phyloP scores from a whole-genome alignment of 2,113 vertebrate genomes.

The Macroglossus sobrinus region DNA sequence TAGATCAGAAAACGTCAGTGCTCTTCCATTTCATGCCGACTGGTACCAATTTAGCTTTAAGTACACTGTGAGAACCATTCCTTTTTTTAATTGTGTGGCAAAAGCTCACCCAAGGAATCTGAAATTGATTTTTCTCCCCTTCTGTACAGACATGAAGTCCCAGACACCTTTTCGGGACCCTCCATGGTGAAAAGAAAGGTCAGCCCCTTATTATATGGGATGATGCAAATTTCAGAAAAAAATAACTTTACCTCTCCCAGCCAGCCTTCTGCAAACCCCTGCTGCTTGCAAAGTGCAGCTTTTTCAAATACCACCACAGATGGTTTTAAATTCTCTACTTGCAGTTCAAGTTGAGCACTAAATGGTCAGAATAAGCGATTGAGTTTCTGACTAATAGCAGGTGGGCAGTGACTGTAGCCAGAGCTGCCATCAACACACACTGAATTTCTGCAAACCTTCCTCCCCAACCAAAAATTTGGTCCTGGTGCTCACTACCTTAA shows the following conservation, averaged over 20 bases:
- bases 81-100: slow-evolving; percentile 73
- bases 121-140: slow-evolving; percentile 76
- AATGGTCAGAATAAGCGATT: neutral
- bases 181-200: slow-evolving; percentile 15
- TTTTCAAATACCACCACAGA: neutral
- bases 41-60: slow-evolving; percentile 72
- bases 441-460: neutral
- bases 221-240: slow-evolving; percentile 17
- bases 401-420: neutral
- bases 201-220: slow-evolving; percentile 23
- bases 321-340: neutral
- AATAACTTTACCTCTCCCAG: neutral
- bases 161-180: slow-evolving; percentile 27
- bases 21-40: slow-evolving; percentile 64
- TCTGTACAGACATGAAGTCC: slow-evolving; percentile 29
- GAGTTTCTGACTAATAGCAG: slow-evolving; percentile 10
- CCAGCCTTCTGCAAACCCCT: neutral
- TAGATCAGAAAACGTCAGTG: slow-evolving; percentile 70
- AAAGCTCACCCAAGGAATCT: slow-evolving; percentile 65
- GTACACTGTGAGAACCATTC: slow-evolving; percentile 65
- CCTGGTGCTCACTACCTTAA: neutral
- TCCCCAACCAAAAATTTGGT: neutral
- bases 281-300: neutral
- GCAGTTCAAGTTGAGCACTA: neutral
- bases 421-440: fast-evolving